Evolutionary conservation across 2,113 vertebrate genomes (phyloP).

Genomic region (Thunnus maccoyii): DNA sequence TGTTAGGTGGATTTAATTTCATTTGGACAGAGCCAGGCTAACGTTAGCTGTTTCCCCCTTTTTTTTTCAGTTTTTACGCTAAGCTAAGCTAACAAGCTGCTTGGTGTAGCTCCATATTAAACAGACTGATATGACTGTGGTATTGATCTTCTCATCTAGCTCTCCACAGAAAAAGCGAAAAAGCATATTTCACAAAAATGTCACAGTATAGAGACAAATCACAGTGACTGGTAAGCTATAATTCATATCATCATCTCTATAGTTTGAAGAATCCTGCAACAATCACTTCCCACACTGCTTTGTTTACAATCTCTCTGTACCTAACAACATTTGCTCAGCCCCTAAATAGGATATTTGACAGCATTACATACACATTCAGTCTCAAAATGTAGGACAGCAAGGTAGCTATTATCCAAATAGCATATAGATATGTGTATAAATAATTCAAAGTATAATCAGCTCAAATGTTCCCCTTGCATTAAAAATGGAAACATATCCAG

Average conservation of each 20-base stretch:
- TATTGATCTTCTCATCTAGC: background rate
- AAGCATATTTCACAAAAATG: background rate
- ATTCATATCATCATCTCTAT: background rate
- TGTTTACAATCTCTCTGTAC: slow-evolving; percentile 15
- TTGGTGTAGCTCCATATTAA: background rate
- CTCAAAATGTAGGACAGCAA: slow-evolving; percentile 29
- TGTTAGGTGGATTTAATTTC: background rate
- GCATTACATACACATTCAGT: slow-evolving; percentile 22
- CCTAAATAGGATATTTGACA: slow-evolving; percentile 17
- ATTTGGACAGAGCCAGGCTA: background rate
- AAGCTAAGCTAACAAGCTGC: background rate
- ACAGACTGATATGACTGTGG: no score
- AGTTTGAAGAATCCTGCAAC: background rate
- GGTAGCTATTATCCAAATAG: slow-evolving; percentile 38
- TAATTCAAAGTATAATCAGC: slow-evolving; percentile 45
- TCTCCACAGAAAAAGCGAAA: background rate
- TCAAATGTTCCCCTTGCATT: slow-evolving; percentile 18
- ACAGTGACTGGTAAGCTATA: background rate
- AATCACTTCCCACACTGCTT: slow-evolving; percentile 11
- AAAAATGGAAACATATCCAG: slow-evolving; percentile 15
- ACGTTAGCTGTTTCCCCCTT: background rate
- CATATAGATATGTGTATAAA: slow-evolving; percentile 31
- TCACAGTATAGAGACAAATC: background rate
- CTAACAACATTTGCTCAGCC: slow-evolving; percentile 15
- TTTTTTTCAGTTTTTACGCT: background rate